Evolutionary conservation across 2,797 vertebrate species (phyloP).

Genomic region (Octomys mimax): DNA sequence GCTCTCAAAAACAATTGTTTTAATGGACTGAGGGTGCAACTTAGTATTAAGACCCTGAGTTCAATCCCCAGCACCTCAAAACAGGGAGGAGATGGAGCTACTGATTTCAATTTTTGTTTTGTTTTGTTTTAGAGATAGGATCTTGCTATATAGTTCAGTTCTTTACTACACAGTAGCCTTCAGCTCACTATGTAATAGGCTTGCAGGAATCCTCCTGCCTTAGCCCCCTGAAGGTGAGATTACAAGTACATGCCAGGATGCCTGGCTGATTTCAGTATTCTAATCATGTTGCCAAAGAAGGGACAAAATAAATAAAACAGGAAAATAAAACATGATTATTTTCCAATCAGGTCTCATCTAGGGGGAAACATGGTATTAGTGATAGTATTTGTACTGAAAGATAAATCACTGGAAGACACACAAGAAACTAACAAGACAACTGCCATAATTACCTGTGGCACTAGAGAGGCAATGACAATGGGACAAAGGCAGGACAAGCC

Average conservation of each 20-base stretch:
- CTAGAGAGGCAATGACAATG: not conserved
- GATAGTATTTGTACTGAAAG: not conserved
- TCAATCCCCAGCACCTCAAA: not conserved
- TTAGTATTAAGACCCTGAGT: not conserved
- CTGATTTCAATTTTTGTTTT: not conserved
- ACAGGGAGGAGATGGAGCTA: not conserved
- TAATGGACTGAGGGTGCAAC: not conserved
- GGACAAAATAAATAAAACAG: not conserved
- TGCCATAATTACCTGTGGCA: not conserved
- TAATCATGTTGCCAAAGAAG: not conserved
- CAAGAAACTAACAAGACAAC: not conserved
- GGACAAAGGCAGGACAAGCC: too few relatives aligned
- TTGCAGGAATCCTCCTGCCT: not conserved
- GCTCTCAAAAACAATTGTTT: not conserved
- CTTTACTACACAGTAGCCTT: not conserved
- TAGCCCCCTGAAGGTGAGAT: not conserved
- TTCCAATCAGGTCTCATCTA: not conserved
- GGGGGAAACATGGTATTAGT: not conserved
- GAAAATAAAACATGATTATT: not conserved
- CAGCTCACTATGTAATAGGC: not conserved
- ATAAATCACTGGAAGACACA: not conserved
- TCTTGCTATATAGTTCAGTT: not conserved
- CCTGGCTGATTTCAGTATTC: not conserved
- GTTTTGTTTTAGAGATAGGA: not conserved
- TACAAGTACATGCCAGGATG: not conserved